phyloP scores from a whole-genome alignment of 2,888 invertebrate species.

The Embidobia sp. region DNA sequence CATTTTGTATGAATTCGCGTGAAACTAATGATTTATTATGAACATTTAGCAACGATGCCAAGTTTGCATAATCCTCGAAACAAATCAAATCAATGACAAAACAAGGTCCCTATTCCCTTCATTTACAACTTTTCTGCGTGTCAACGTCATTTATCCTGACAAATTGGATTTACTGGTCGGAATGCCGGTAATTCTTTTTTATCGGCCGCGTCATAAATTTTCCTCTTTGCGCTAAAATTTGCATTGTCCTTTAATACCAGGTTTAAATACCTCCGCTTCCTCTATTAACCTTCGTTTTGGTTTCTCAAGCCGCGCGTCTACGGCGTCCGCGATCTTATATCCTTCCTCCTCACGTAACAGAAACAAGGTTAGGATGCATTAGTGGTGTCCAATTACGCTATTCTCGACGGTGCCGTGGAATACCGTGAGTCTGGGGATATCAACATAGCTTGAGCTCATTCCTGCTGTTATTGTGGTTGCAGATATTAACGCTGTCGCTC shows the following conservation, averaged over 20 bases:
- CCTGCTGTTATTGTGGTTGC: conserved; percentile 59
- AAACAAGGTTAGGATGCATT: conserved; percentile 72
- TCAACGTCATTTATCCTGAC: conserved; percentile 17
- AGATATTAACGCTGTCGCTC: conserved; percentile 57
- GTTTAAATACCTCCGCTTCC: conserved; percentile 8
- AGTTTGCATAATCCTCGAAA: conserved; percentile 15
- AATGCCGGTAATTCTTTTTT: not conserved
- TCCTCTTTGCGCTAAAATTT: conserved; percentile 1
- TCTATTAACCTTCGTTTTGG: conserved; percentile 38
- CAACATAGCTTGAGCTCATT: conserved; percentile 50
- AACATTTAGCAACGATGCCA: no score
- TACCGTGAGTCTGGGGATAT: conserved; percentile 32
- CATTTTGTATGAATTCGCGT: no score
- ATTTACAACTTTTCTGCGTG: conserved; percentile 16
- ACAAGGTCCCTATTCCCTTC: not conserved
- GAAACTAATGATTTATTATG: no score
- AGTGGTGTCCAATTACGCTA: conserved; percentile 72
- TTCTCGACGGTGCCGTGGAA: conserved; percentile 22
- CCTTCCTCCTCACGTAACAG: conserved; percentile 68
- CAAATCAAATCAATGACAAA: conserved; percentile 10
- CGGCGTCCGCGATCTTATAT: conserved; percentile 60
- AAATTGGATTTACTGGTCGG: conserved; percentile 1
- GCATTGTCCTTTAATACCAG: conserved; percentile 8
- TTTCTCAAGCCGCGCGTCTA: conserved; percentile 23
- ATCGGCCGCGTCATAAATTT: not conserved